These are phyloP conservation scores for Autographa pulchrina DNA, from an alignment of 2,888 invertebrate species.

Conservation along the genomic window DNA sequence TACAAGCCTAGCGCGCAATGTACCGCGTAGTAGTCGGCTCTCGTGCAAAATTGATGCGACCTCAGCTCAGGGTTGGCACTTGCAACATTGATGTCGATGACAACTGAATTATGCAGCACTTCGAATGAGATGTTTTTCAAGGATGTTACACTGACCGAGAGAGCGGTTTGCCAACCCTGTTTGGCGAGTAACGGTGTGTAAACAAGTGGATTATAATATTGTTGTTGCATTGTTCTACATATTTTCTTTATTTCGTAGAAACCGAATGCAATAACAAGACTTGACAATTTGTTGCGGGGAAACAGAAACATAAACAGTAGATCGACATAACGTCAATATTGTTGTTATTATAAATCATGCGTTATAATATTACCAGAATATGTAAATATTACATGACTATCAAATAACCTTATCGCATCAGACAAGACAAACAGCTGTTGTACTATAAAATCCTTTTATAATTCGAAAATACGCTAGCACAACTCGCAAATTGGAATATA, in stretches of 20 bases:
- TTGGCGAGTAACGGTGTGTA: conserved; percentile 13
- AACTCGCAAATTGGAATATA: conserved; percentile 17
- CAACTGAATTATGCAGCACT: conserved; percentile 59
- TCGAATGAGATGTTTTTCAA: conserved; percentile 48
- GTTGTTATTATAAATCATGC: too few species aligned
- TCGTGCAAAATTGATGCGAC: conserved; percentile 58
- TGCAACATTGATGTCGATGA: conserved; percentile 62
- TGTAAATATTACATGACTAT: too few species aligned
- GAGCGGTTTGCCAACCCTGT: conserved; percentile 10
- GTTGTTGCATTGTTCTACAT: neutral
- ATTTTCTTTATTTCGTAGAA: neutral
- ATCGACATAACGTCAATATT: too few species aligned
- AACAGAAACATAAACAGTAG: too few species aligned
- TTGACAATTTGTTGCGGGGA: too few species aligned
- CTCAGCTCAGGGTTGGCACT: conserved; percentile 39
- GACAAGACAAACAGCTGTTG: too few species aligned
- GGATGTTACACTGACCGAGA: conserved; percentile 29
- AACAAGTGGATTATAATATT: conserved; percentile 15
- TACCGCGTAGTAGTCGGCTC: conserved; percentile 28
- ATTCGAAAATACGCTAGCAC: neutral
- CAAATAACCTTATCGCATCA: too few species aligned
- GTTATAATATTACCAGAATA: too few species aligned
- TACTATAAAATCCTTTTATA: too few species aligned
- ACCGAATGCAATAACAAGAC: too few species aligned
- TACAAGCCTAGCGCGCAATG: conserved; percentile 36